phyloP scores from a whole-genome alignment of 1,140 invertebrate species.

The Temnothorax nylanderi region DNA sequence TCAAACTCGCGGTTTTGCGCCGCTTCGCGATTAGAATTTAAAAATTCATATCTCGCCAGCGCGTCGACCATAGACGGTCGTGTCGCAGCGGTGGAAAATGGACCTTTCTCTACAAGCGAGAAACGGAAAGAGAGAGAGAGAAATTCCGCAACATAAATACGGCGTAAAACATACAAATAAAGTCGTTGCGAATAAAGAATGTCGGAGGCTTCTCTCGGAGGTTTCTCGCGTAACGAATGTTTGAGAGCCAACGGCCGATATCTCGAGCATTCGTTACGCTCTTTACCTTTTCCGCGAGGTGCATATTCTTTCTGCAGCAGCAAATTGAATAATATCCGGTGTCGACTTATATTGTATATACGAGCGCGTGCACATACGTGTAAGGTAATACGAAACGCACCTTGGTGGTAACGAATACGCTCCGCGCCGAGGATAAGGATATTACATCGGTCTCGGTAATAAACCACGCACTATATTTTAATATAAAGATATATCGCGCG shows the following conservation, averaged over 20 bases:
- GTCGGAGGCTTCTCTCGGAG: neutral
- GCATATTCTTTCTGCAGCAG: neutral
- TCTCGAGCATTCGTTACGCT: neutral
- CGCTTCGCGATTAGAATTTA: constrained; percentile 38
- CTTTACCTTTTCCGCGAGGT: neutral
- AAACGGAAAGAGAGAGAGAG: neutral
- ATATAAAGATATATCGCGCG: constrained; percentile 41
- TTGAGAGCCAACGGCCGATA: neutral
- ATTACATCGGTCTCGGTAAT: neutral
- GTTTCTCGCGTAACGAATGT: constrained; percentile 16
- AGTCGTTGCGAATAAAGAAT: constrained; percentile 6
- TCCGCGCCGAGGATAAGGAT: neutral
- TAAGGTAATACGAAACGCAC: constrained; percentile 13
- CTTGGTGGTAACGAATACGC: neutral
- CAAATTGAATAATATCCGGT: constrained; percentile 22
- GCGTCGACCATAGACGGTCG: neutral
- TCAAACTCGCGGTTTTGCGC: neutral
- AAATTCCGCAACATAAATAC: constrained; percentile 6
- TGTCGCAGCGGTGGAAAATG: constrained; percentile 3
- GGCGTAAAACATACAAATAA: constrained; percentile 11
- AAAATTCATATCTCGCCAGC: constrained; percentile 16
- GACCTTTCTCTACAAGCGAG: neutral
- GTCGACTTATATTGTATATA: constrained; percentile 1
- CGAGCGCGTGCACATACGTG: neutral
- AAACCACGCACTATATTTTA: constrained; percentile 12